These are phyloP conservation scores for Eilema caniola DNA, from an alignment of 2,888 invertebrate species.

Conservation along the genomic window DNA sequence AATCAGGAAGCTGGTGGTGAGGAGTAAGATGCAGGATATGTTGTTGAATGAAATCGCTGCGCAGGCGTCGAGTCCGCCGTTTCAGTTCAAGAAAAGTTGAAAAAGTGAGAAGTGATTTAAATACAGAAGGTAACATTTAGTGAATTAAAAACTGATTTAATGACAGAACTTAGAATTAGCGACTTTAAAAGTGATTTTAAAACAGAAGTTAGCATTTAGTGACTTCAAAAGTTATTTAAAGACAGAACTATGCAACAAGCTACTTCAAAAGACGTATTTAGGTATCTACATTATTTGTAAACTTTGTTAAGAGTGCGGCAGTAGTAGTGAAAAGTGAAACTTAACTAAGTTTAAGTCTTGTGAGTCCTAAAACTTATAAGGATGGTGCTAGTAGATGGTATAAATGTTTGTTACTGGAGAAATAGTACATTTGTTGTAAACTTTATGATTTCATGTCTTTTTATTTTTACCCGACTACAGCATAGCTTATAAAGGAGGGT, in stretches of 20 bases:
- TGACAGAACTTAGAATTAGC: neutral
- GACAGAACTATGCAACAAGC: no score
- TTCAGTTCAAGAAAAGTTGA: conserved; percentile 38
- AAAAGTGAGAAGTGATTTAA: neutral
- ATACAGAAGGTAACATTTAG: neutral
- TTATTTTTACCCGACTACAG: neutral
- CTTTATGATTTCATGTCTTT: neutral
- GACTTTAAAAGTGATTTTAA: neutral
- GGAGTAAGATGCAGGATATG: conserved; percentile 71
- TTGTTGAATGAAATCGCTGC: conserved; percentile 62
- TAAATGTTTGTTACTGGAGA: neutral
- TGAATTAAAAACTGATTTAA: neutral
- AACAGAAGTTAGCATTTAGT: neutral
- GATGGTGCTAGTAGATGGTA: conserved; percentile 1
- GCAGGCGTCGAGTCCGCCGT: conserved; percentile 36
- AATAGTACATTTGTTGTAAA: neutral
- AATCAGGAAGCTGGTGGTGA: conserved; percentile 63
- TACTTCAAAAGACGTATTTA: no score
- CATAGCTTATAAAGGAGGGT: no score
- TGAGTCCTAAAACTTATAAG: neutral
- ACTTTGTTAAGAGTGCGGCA: neutral
- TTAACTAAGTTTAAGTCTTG: neutral
- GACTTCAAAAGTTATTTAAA: neutral
- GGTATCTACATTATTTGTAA: neutral
- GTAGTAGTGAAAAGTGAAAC: neutral